These are phyloP conservation scores for Nasonia longicornis DNA, from an alignment of 1,140 invertebrate genomes.

Conservation along the genomic window DNA sequence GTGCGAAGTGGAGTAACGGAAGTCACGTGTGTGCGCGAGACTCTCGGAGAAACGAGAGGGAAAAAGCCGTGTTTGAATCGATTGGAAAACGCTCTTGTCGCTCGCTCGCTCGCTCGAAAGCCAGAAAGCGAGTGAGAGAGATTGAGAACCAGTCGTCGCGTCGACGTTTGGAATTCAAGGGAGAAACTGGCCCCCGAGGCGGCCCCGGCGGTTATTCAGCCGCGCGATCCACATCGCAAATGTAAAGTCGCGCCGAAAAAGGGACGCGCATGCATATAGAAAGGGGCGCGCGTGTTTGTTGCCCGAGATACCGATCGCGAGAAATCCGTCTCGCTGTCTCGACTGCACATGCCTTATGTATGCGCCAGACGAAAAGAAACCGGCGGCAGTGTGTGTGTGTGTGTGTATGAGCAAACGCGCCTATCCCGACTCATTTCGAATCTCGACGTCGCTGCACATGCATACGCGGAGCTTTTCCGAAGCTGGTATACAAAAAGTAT, in stretches of 20 bases:
- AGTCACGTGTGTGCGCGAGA: not conserved
- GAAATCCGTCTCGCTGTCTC: slow-evolving; percentile 3
- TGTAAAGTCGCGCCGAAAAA: slow-evolving; percentile 23
- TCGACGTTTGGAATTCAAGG: slow-evolving; percentile 22
- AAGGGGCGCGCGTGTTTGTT: not conserved
- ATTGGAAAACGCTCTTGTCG: not conserved
- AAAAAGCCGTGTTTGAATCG: not conserved
- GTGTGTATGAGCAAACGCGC: not conserved
- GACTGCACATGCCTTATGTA: not conserved
- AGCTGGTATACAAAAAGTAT: no score
- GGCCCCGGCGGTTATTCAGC: not conserved
- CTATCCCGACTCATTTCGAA: no score
- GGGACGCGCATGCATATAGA: not conserved
- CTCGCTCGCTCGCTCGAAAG: no score
- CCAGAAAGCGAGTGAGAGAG: not conserved
- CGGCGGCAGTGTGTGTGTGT: no score
- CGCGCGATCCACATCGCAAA: not conserved
- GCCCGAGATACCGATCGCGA: slow-evolving; percentile 20
- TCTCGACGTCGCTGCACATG: no score
- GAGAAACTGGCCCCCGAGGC: slow-evolving; percentile 21
- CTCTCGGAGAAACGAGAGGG: not conserved
- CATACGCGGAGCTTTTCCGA: no score
- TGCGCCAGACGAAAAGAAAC: not conserved
- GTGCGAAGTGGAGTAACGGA: not conserved
- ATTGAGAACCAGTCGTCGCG: not conserved